Evolutionary conservation across 1,140 invertebrate genomes (phyloP), one percentile per base, ranked within the genome.

Genomic region (Ooceraea biroi): DNA sequence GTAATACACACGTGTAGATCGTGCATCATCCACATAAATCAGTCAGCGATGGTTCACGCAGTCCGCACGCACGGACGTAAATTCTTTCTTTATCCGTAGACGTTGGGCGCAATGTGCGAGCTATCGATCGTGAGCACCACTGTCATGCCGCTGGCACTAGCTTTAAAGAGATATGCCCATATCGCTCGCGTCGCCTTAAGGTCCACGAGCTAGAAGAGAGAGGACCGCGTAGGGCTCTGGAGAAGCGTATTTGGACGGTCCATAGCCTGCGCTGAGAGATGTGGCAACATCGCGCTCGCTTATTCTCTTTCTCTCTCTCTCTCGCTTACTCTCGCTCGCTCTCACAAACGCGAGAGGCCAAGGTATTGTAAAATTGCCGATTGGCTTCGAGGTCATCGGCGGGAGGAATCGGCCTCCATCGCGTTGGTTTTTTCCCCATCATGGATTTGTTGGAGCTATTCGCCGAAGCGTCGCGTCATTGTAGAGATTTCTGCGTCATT

Each of bases 351-450:
- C 72, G 60, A 72, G 82, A 89, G 76, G 73, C 77, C 85, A 74
- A 71, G 65, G 68, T 68, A 89, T 89, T 84, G 77, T 89, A 86
- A 89, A 89, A 89, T 88, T 76, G 69, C 52, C 55, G 84, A 89
- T 89, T 88, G 78, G 74, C 84, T 77, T 89, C 84, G 88, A 89
- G 88, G 88, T 86, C 88, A 86, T 77, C 86, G 61, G 65, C 76
- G 65, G 65, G 65, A 82, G 83, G 69, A 78, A 85, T 88, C 83
- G 68, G 80, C 78, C 73, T 89, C 87, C 78, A 77, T 83, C 82
- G 30, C 27, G 22, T 78, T 48, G 27, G 4, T 82, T 14, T 69
- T 63, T 85, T 65, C 58, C 52, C 22, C 68, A 12, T 60, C 41
- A 4, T 14, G 48, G 41, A 86, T 84, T 84, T 87, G 69, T 84